Evolutionary conservation across 1,140 invertebrate species (phyloP).

Genomic region (Euura lappo): DNA sequence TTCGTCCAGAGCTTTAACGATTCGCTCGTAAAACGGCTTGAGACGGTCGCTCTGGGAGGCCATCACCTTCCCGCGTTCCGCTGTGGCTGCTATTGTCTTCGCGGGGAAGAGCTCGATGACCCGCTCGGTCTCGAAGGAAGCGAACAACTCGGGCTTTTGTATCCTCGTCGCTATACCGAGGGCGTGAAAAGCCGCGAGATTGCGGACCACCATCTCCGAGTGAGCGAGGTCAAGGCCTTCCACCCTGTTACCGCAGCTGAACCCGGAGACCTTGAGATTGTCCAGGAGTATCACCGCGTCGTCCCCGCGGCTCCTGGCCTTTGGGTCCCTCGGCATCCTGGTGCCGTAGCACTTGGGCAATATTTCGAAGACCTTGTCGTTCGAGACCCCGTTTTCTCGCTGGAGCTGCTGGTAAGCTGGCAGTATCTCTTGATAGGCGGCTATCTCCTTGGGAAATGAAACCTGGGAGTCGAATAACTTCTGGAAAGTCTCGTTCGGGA

Average conservation of each 20-base stretch:
- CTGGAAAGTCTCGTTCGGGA: conserved; percentile 47
- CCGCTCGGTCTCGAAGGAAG: conserved; percentile 42
- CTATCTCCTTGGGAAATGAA: conserved; percentile 55
- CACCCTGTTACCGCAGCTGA: conserved; percentile 57
- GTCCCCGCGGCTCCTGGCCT: conserved; percentile 55
- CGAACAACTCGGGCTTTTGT: conserved; percentile 59
- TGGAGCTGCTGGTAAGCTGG: conserved; percentile 47
- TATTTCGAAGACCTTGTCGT: conserved; percentile 52
- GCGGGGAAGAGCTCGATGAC: conserved; percentile 32
- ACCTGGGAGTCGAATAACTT: conserved; percentile 48
- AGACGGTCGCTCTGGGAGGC: neutral
- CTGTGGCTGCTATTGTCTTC: neutral
- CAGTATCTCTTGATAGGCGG: conserved; percentile 45
- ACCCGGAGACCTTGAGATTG: conserved; percentile 61
- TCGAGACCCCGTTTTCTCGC: conserved; percentile 48
- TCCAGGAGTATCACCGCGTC: conserved; percentile 65
- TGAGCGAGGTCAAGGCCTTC: conserved; percentile 59
- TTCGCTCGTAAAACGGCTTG: neutral
- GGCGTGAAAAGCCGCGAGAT: conserved; percentile 65
- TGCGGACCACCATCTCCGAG: conserved; percentile 55
- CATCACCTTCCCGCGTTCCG: neutral
- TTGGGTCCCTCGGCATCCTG: conserved; percentile 54
- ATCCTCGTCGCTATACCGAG: conserved; percentile 63
- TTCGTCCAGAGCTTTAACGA: neutral
- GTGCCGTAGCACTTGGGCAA: conserved; percentile 63